Conservation (phyloP, 1,140 invertebrate species). For the Saccostrea cuccullata region DNA sequence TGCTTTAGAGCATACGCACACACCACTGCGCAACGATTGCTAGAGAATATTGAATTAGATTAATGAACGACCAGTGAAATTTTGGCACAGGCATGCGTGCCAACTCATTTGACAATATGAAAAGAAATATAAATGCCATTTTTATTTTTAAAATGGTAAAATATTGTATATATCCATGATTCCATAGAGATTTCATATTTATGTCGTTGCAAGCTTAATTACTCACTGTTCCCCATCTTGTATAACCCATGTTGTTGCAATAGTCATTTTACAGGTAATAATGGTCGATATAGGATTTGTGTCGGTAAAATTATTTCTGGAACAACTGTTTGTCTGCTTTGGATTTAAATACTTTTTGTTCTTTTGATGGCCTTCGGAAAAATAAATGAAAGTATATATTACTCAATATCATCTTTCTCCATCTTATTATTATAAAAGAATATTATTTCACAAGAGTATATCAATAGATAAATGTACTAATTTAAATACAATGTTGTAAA, state of each 20-base stretch:
- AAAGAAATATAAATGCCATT: too few relatives aligned
- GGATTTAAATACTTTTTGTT: background rate
- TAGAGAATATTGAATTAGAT: too few relatives aligned
- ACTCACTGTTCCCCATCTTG: constrained; percentile 24
- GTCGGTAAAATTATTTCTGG: background rate
- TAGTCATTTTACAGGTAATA: background rate
- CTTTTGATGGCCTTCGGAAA: background rate
- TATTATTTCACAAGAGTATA: background rate
- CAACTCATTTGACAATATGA: too few relatives aligned
- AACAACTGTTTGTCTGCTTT: background rate
- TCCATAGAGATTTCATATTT: background rate
- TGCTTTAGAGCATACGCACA: too few relatives aligned
- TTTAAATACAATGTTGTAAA: background rate
- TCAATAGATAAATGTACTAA: background rate
- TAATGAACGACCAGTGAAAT: too few relatives aligned
- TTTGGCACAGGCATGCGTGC: too few relatives aligned
- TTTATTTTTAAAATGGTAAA: too few relatives aligned
- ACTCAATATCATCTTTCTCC: background rate
- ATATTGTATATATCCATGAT: background rate
- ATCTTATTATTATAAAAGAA: background rate
- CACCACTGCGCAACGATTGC: too few relatives aligned
- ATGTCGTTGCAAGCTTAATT: background rate
- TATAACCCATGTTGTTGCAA: background rate
- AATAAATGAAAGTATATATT: background rate
- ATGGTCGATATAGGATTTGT: background rate